Evolutionary conservation across 2,113 vertebrate species (phyloP).

Genomic region (Paramormyrops kingsleyae): DNA sequence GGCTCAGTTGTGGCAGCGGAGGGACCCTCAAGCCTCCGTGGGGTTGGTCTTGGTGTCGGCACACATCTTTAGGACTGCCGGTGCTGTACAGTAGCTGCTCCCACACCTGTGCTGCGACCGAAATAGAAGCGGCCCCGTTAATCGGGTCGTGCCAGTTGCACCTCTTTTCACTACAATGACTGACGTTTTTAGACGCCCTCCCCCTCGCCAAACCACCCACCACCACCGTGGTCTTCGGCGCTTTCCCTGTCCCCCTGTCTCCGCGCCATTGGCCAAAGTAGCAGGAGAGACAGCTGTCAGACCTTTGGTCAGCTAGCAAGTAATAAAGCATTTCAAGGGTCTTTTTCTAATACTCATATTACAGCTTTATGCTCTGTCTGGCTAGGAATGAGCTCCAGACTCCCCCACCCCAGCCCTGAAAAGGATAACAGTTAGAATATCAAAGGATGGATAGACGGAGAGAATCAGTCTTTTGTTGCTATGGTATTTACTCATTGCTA

Average conservation of each 20-base stretch:
- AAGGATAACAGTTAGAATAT: neutral
- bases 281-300: neutral
- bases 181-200: neutral
- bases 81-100: neutral
- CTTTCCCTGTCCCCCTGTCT: neutral
- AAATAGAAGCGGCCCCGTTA: neutral
- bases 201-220: neutral
- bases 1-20: neutral
- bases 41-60: neutral
- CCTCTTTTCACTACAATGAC: neutral
- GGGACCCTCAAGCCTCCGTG: neutral
- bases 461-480: neutral
- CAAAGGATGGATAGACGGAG: neutral
- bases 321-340: neutral
- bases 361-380: neutral
- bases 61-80: neutral
- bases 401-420: neutral
- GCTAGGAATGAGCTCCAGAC: neutral
- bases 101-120: neutral
- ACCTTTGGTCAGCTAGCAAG: neutral
- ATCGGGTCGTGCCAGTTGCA: neutral
- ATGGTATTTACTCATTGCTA: neutral
- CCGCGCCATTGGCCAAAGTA: neutral
- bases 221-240: neutral
- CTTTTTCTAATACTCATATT: neutral